These are phyloP conservation scores for Sinhomidia bicolor DNA, from an alignment of 2,888 invertebrate genomes.

Conservation along the genomic window DNA sequence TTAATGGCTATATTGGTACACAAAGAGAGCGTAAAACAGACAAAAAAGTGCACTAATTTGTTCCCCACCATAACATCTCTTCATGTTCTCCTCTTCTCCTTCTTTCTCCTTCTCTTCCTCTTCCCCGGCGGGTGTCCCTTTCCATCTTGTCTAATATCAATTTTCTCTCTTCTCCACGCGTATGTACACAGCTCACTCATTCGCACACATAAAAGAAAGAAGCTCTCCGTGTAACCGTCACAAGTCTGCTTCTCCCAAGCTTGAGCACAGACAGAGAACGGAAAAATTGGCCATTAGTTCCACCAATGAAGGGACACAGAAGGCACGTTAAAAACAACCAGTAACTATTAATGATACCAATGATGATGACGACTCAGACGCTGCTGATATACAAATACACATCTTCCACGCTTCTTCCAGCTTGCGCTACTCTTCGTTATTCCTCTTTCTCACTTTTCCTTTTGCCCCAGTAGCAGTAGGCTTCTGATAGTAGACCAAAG, in stretches of 20 bases:
- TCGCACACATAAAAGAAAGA: background rate
- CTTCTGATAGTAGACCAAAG: no score
- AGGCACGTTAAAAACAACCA: conserved; percentile 42
- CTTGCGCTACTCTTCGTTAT: no score
- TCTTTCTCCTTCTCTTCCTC: background rate
- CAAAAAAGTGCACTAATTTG: background rate
- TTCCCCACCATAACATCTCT: background rate
- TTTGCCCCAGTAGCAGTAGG: no score
- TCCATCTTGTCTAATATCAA: conserved; percentile 55
- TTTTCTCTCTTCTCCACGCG: conserved; percentile 36
- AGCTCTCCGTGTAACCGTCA: background rate
- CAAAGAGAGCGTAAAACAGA: background rate
- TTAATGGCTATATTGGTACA: conserved; percentile 33
- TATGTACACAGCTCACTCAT: background rate
- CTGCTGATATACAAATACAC: conserved; percentile 13
- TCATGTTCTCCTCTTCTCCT: background rate
- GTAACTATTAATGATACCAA: conserved; percentile 42
- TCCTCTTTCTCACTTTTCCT: no score
- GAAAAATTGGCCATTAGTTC: conserved; percentile 65
- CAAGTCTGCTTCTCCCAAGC: background rate
- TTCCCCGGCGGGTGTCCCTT: conserved; percentile 36
- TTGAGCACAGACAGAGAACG: no score
- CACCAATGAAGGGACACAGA: conserved; percentile 37
- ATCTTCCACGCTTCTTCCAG: background rate
- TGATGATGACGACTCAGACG: conserved; percentile 40